These are phyloP conservation scores for Vanessa tameamea DNA, from an alignment of 1,140 invertebrate genomes.

Conservation along the genomic window DNA sequence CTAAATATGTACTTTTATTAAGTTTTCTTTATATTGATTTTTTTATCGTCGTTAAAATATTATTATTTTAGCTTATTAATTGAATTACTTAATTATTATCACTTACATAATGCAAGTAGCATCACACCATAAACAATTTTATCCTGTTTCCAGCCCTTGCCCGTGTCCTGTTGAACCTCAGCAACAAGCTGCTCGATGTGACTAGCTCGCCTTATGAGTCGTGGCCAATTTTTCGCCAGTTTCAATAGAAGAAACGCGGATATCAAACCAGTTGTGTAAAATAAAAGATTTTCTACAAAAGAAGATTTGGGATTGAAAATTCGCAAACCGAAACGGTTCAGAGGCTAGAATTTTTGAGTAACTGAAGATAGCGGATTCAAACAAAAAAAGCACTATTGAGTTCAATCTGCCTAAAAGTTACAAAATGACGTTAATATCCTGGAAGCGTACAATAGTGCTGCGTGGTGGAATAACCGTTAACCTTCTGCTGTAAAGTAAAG, in stretches of 20 bases:
- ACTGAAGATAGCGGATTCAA: no score
- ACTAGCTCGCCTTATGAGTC: conserved; percentile 10
- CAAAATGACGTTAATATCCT: neutral
- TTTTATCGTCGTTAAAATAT: no score
- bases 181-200: conserved; percentile 11
- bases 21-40: no score
- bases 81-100: neutral
- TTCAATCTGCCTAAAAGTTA: neutral
- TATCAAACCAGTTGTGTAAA: conserved; percentile 22
- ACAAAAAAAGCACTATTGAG: no score
- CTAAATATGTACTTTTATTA: no score
- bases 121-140: conserved; percentile 17
- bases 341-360: no score
- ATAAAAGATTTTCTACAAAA: conserved; percentile 28
- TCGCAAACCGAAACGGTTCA: no score
- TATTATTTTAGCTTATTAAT: no score
- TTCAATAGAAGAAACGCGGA: conserved; percentile 16
- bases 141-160: neutral
- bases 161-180: neutral
- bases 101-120: conserved; percentile 26
- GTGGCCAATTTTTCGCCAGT: conserved; percentile 31
- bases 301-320: neutral
- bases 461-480: neutral
- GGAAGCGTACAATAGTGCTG: no score
- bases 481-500: no score